Base-by-base conservation (phyloP, 2,888 invertebrate species). In the Terebella lapidaria region DNA sequence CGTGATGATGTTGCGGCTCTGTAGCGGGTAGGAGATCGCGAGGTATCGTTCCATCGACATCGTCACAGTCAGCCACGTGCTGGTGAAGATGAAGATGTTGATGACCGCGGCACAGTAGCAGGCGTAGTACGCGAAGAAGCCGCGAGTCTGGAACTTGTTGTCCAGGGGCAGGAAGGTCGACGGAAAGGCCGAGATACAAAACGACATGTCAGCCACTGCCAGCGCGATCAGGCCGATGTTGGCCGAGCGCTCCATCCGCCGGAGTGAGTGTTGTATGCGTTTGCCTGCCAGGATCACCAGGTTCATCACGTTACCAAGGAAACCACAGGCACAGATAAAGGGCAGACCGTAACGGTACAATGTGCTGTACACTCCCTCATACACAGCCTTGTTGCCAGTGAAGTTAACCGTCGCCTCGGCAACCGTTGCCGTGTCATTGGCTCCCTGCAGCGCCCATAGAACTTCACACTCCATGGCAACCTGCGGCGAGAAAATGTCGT, bases 191-290 rank as follows among this genome's bases (percentile, higher is more conserved):
- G 74, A 71, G 20, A 75, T 52, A 64, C 77, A 77, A 62, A 76
- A 78, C 73, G 88, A 82, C 57, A 90, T 83, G 46, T 90, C 89
- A n/a, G 89, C 89, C 2, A 87, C 86, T 18, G 90, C 89, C 74
- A 90, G 87, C 57, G 89, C 88, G 85, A 84, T 77, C 42, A 83
- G 71, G 88, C 81, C 90, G 76, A 89, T 86, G 61, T 69, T 69
- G 28, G 68, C 68, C 10, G 69, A 63, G 4, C 60, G 58, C 47
- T 69, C 69, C 15, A 42, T 59, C 24, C 51, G 55, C n/a, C 65
- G 54, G 20, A 69, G 55, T 22, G 62, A 59, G 18, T 56, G 58
- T 46, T 66, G 67, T 10, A 66, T 52, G n/a, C 67, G 62, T 28
- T 62, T 69, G 10, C 68, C 84, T 47, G 89, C 89, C 63, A 91